Evolutionary conservation across 2,797 vertebrate species (phyloP).

Genomic region (Rhinogobio ventralis): DNA sequence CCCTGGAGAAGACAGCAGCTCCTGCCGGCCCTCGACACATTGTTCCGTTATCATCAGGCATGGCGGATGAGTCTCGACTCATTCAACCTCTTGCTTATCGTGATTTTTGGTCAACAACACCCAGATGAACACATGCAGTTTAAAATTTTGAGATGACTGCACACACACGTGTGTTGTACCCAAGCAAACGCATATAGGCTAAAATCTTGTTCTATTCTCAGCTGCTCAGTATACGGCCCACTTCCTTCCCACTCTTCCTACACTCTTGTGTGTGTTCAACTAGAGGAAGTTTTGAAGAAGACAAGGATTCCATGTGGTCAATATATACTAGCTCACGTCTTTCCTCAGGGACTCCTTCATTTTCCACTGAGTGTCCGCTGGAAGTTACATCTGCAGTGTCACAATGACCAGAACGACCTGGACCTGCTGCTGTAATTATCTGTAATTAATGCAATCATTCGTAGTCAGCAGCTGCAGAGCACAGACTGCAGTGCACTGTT

Average conservation of each 20-base stretch:
- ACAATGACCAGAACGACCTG: slow-evolving; percentile 27
- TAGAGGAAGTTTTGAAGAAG: slow-evolving; percentile 65
- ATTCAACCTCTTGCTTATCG: slow-evolving; percentile 69
- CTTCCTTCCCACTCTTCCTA: slow-evolving; percentile 75
- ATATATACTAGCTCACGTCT: slow-evolving; percentile 72
- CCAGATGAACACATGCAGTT: background rate
- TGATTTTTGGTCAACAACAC: slow-evolving; percentile 33
- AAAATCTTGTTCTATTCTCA: slow-evolving; percentile 30
- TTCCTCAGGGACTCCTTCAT: slow-evolving; percentile 70
- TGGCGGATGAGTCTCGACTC: slow-evolving; percentile 72
- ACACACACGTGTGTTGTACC: background rate
- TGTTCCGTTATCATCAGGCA: slow-evolving; percentile 80
- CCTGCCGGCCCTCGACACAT: slow-evolving; percentile 75
- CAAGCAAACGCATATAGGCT: slow-evolving; percentile 3
- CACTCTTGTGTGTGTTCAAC: slow-evolving; percentile 60
- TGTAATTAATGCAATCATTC: slow-evolving; percentile 13
- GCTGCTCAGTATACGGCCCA: slow-evolving; percentile 10
- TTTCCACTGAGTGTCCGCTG: slow-evolving; percentile 47
- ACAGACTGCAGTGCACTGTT: background rate
- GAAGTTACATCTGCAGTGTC: slow-evolving; percentile 42
- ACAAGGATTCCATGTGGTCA: slow-evolving; percentile 61
- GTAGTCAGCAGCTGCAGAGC: background rate
- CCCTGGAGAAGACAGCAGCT: slow-evolving; percentile 76
- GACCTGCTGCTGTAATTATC: slow-evolving; percentile 35
- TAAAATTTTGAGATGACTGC: background rate